Conservation (phyloP, 1,140 invertebrate genomes). For the Lasioglossum albipes region DNA sequence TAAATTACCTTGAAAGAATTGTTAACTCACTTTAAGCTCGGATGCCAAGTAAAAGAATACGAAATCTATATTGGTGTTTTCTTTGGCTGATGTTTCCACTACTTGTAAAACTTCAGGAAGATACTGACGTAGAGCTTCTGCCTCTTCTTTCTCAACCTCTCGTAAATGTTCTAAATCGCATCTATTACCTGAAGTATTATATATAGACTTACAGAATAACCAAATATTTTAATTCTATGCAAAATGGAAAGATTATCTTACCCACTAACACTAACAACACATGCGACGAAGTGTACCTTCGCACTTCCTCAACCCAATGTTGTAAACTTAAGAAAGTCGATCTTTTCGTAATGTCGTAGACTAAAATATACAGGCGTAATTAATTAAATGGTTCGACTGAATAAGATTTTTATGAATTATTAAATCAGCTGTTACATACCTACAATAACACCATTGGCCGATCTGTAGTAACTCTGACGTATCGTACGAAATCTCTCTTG, state of each 20-base stretch:
- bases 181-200: conserved; percentile 85
- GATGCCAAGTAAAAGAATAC: conserved; percentile 93
- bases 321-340: conserved; percentile 93
- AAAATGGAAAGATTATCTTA: conserved; percentile 71
- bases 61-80: conserved; percentile 95
- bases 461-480: conserved; percentile 96
- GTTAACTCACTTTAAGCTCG: conserved; percentile 87
- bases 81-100: conserved; percentile 95
- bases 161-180: conserved; percentile 90
- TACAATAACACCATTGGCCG: conserved; percentile 94
- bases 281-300: conserved; percentile 94
- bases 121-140: conserved; percentile 90
- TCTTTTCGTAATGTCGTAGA: conserved; percentile 96
- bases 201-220: background rate
- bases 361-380: conserved; percentile 79
- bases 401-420: background rate
- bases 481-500: conserved; percentile 96
- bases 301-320: conserved; percentile 96
- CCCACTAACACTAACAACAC: conserved; percentile 94
- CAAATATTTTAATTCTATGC: background rate
- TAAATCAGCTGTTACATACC: conserved; percentile 78
- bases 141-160: conserved; percentile 92
- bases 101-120: conserved; percentile 91
- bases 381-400: background rate
- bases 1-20: background rate